Percentiles rank a stretch among this genome's conserved stretches.
Conservation (phyloP, 2,797 vertebrate genomes). For the Bovichtus variegatus region DNA sequence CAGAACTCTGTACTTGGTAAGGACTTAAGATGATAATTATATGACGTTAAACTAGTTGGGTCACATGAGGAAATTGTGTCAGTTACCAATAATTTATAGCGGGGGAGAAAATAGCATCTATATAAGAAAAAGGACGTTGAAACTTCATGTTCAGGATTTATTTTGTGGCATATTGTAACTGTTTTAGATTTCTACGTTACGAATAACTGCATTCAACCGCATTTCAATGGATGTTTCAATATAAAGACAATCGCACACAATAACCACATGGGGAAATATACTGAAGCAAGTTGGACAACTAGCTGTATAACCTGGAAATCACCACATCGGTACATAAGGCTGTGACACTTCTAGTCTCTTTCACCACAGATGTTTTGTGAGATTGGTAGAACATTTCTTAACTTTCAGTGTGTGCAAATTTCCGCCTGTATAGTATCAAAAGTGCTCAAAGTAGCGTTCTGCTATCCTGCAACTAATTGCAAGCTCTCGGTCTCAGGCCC, state of each 20-base stretch:
- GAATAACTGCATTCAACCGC: neutral
- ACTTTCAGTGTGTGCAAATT: neutral
- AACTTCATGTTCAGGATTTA: neutral
- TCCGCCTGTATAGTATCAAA: neutral
- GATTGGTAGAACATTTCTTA: neutral
- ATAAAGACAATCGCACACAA: neutral
- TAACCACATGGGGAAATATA: neutral
- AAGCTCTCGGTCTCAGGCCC: slow-evolving; percentile 83
- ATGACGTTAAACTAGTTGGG: neutral
- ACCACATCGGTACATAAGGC: neutral
- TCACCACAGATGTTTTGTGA: neutral
- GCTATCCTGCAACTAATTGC: neutral
- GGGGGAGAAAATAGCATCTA: neutral
- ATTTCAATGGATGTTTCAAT: neutral
- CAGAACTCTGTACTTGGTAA: slow-evolving; percentile 95
- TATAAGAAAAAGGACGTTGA: neutral
- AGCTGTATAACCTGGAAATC: neutral
- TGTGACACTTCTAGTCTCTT: neutral
- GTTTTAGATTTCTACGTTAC: neutral
- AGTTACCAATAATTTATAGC: neutral
- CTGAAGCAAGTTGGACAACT: neutral
- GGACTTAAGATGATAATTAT: slow-evolving; percentile 27
- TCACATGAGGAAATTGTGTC: neutral
- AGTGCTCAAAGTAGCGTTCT: neutral
- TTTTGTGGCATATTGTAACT: neutral